Evolutionary conservation across 2,797 vertebrate genomes (phyloP).

Genomic region (Lepidocolaptes lacrymiger): DNA sequence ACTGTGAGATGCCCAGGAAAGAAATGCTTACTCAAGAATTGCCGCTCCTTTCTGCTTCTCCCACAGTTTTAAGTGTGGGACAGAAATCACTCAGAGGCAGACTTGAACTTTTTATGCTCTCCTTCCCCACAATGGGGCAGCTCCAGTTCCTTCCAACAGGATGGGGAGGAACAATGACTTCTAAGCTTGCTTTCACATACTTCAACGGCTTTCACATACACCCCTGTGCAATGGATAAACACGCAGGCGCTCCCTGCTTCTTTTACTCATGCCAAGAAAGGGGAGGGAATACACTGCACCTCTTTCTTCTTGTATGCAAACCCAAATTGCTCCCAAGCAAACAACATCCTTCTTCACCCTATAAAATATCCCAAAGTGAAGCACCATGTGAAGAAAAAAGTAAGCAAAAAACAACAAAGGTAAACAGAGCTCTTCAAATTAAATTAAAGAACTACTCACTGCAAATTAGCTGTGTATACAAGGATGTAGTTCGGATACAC

Average conservation of each 20-base stretch:
- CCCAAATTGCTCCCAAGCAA: background rate
- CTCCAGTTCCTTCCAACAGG: background rate
- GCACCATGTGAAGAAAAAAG: background rate
- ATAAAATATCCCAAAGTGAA: background rate
- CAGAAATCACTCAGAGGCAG: background rate
- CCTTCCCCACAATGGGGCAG: background rate
- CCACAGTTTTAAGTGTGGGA: background rate
- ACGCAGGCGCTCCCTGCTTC: background rate
- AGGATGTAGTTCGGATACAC: background rate
- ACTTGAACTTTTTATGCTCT: background rate
- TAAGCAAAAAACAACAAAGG: background rate
- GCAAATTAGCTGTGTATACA: background rate
- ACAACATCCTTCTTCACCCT: background rate
- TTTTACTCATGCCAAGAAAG: background rate
- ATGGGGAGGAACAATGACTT: background rate
- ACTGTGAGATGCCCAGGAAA: background rate
- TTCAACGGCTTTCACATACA: background rate
- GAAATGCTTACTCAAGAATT: background rate
- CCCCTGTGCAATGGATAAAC: background rate
- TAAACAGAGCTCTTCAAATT: slow-evolving; percentile 30
- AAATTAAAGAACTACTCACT: slow-evolving; percentile 37
- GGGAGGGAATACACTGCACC: background rate
- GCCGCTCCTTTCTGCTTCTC: background rate
- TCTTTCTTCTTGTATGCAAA: background rate
- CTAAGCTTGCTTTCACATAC: background rate